phyloP scores from a whole-genome alignment of 92 coral and sea anemone genomes.

The Palythoa caribaeorum region DNA sequence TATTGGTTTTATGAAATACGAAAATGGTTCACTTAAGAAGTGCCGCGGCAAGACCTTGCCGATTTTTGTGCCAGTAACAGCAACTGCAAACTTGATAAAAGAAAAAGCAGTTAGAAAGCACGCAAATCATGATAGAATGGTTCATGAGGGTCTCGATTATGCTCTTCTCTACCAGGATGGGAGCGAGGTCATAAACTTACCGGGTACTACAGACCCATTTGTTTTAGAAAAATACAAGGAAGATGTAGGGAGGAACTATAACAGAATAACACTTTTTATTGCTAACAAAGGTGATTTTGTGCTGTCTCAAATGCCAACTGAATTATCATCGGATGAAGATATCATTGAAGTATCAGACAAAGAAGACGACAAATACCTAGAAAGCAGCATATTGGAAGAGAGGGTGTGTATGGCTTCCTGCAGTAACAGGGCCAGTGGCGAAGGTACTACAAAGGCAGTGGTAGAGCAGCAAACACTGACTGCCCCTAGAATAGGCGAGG shows the following conservation, averaged over 20 bases:
- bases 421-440: too few species aligned
- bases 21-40: slow-evolving; percentile 31
- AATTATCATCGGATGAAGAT: too few species aligned
- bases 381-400: too few species aligned
- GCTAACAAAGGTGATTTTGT: slow-evolving; percentile 32
- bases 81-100: not conserved
- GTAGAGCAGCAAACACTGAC: too few species aligned
- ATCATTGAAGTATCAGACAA: too few species aligned
- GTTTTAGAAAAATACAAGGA: slow-evolving; percentile 48
- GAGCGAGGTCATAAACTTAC: slow-evolving; percentile 15
- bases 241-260: slow-evolving; percentile 50
- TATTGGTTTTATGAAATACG: slow-evolving; percentile 46
- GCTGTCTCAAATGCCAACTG: not conserved
- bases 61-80: not conserved
- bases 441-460: too few species aligned
- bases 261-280: slow-evolving; percentile 21
- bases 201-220: slow-evolving; percentile 39
- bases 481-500: too few species aligned
- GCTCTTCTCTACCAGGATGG: slow-evolving; percentile 35
- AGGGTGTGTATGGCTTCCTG: too few species aligned
- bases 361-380: too few species aligned
- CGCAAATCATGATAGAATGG: not conserved
- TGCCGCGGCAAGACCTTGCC: slow-evolving; percentile 45
- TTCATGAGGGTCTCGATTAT: not conserved
- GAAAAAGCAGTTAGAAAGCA: not conserved